phyloP scores from a whole-genome alignment of 2,888 invertebrate species.

The Branchinecta sandiegonensis region DNA sequence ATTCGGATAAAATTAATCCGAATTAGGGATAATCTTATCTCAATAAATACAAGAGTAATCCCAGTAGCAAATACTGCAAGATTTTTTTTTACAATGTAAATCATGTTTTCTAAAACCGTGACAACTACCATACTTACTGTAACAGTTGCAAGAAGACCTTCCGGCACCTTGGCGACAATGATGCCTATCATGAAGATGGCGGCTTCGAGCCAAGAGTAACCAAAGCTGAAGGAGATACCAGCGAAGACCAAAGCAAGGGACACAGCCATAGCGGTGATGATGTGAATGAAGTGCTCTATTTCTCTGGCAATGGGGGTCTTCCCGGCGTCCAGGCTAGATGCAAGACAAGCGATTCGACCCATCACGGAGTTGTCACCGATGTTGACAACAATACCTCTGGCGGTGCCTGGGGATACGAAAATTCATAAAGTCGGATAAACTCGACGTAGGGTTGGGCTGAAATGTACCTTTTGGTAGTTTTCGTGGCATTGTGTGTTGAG shows the following conservation, averaged over 20 bases:
- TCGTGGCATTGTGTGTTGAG: no score
- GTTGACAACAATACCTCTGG: constrained; percentile 81
- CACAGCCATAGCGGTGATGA: constrained; percentile 91
- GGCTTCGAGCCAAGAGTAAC: constrained; percentile 97
- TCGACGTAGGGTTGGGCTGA: no score
- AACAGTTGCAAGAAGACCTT: constrained; percentile 94
- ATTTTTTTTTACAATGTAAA: no score
- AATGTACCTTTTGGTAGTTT: no score
- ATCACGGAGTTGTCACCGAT: constrained; percentile 92
- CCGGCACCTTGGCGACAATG: constrained; percentile 98
- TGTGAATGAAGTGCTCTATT: constrained; percentile 96
- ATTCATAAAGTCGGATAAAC: background rate
- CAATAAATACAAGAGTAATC: no score
- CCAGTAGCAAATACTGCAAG: no score
- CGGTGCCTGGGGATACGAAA: constrained; percentile 38
- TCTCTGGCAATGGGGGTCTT: constrained; percentile 98
- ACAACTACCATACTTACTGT: no score
- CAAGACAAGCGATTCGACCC: constrained; percentile 87
- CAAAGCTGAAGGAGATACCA: constrained; percentile 89
- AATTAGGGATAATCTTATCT: no score
- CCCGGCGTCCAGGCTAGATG: constrained; percentile 83
- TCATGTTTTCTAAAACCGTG: no score
- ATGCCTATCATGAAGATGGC: constrained; percentile 99
- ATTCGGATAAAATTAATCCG: no score
- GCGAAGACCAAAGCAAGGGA: constrained; percentile 99